Percentiles rank a stretch among this genome's conserved stretches.
phyloP scores from a whole-genome alignment of 2,888 invertebrate genomes.

The Epirrhoe tristata region DNA sequence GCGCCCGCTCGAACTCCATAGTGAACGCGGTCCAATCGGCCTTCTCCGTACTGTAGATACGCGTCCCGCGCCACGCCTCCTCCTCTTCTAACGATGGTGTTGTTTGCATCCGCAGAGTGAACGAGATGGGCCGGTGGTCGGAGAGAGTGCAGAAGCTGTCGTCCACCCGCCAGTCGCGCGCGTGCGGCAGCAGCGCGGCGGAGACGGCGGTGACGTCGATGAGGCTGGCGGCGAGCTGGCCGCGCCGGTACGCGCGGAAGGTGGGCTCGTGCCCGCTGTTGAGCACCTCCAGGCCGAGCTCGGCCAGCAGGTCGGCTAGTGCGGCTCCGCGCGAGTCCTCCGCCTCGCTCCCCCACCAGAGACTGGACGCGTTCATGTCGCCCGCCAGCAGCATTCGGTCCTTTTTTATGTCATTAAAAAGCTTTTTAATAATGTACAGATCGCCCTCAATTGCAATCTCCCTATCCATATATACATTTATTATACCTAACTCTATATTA shows the following conservation, averaged over 20 bases:
- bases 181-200: slow-evolving; percentile 12
- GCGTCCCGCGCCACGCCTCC: background rate
- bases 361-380: slow-evolving; percentile 16
- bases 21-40: background rate
- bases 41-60: slow-evolving; percentile 1
- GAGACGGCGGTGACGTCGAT: slow-evolving; percentile 23
- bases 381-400: slow-evolving; percentile 4
- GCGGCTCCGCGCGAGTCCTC: slow-evolving; percentile 16
- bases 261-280: slow-evolving; percentile 9
- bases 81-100: background rate
- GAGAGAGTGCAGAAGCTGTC: background rate
- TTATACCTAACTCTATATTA: background rate
- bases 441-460: background rate
- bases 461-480: background rate
- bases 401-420: background rate
- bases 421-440: background rate
- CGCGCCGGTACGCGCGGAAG: background rate
- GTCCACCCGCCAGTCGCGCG: slow-evolving; percentile 1
- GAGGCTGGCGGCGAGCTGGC: background rate
- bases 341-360: slow-evolving; percentile 19
- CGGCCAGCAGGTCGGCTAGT: background rate
- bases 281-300: slow-evolving; percentile 9
- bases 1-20: background rate
- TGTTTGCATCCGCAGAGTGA: background rate
- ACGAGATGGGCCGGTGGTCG: background rate